phyloP scores from a whole-genome alignment of 1,140 invertebrate genomes.

The Aphelenchoides fujianensis region DNA sequence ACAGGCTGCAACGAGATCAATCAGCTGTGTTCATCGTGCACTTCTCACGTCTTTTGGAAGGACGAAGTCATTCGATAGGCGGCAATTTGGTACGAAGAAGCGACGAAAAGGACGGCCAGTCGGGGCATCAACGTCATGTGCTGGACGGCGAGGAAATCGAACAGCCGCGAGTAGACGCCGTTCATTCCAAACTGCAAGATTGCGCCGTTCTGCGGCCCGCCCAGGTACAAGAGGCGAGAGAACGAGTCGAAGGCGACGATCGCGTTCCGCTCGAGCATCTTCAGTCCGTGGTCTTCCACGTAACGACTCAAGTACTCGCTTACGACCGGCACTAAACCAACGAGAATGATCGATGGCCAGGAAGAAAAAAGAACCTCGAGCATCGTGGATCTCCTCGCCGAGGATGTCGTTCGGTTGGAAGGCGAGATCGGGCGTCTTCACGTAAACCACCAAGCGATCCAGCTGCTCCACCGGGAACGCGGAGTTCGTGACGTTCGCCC shows the following conservation, averaged over 20 bases:
- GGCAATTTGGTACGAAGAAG: constrained; percentile 51
- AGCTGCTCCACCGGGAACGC: constrained; percentile 25
- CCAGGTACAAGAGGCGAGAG: constrained; percentile 36
- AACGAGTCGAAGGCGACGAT: constrained; percentile 44
- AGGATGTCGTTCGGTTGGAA: neutral
- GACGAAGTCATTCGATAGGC: constrained; percentile 55
- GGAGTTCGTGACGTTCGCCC: constrained; percentile 32
- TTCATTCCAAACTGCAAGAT: constrained; percentile 32
- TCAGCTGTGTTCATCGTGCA: neutral
- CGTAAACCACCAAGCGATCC: constrained; percentile 17
- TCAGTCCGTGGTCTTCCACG: neutral
- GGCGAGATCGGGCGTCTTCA: constrained; percentile 8
- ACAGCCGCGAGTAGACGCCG: constrained; percentile 26
- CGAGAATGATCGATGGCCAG: too few species aligned
- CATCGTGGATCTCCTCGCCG: neutral
- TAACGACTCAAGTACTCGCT: neutral
- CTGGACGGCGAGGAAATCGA: constrained; percentile 46
- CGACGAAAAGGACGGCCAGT: constrained; percentile 48
- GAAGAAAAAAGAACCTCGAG: neutral
- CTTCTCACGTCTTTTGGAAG: constrained; percentile 44
- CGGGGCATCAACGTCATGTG: constrained; percentile 44
- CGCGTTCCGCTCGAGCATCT: neutral
- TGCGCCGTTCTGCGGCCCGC: constrained; percentile 24
- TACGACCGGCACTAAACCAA: neutral
- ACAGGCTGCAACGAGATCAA: constrained; percentile 41